These are phyloP conservation scores for Halcyon senegalensis DNA, from an alignment of 2,113 vertebrate genomes.

Conservation along the genomic window DNA sequence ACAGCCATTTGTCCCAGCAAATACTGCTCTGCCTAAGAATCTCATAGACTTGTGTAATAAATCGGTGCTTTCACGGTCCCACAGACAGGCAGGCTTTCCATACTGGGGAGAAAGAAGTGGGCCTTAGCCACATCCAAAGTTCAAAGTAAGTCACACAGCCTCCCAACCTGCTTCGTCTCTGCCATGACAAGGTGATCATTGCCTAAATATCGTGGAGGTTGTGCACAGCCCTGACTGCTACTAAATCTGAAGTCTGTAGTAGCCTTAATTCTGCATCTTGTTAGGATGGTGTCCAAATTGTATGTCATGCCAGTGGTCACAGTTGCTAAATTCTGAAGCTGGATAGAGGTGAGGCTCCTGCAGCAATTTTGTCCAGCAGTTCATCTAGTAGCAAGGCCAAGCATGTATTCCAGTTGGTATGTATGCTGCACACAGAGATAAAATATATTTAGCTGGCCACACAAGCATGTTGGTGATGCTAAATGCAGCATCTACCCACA, in stretches of 20 bases:
- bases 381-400: not conserved
- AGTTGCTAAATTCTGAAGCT: not conserved
- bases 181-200: not conserved
- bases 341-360: not conserved
- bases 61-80: not conserved
- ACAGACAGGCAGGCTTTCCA: not conserved
- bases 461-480: not conserved
- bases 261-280: not conserved
- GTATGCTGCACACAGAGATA: not conserved
- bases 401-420: not conserved
- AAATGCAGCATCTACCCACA: not conserved
- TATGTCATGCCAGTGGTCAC: not conserved
- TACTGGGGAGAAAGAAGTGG: not conserved
- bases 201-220: not conserved
- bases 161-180: not conserved
- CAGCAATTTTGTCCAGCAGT: not conserved
- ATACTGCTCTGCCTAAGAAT: not conserved
- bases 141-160: not conserved
- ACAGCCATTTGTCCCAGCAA: not conserved
- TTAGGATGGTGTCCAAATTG: not conserved
- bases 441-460: not conserved
- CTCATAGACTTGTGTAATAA: not conserved
- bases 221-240: not conserved
- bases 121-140: not conserved
- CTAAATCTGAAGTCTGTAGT: not conserved